Evolutionary conservation across 2,888 invertebrate species (phyloP).

Genomic region (Fabriciana adippe): DNA sequence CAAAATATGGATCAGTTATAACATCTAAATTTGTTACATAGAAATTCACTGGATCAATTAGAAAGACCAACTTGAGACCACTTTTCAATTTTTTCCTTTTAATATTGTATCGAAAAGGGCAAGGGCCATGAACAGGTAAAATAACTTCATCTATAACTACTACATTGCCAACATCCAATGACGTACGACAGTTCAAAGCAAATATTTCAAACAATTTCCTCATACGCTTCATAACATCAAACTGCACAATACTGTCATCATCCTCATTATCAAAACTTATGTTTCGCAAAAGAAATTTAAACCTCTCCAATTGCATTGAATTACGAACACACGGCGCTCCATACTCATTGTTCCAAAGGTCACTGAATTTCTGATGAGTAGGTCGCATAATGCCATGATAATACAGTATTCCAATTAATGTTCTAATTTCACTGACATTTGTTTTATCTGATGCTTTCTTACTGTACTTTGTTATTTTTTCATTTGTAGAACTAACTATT

Average conservation of each 20-base stretch:
- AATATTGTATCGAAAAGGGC: conserved; percentile 71
- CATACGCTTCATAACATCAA: conserved; percentile 68
- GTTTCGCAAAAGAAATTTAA: conserved; percentile 66
- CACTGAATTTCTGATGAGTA: conserved; percentile 62
- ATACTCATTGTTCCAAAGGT: conserved; percentile 67
- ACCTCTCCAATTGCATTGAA: conserved; percentile 66
- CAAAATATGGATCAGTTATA: conserved; percentile 65
- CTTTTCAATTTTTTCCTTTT: conserved; percentile 61
- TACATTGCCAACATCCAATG: conserved; percentile 57
- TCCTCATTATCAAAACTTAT: conserved; percentile 62
- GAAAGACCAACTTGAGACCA: conserved; percentile 69
- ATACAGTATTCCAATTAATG: conserved; percentile 71
- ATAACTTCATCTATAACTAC: conserved; percentile 73
- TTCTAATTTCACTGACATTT: conserved; percentile 63
- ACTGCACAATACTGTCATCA: conserved; percentile 55
- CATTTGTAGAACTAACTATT: conserved; percentile 70
- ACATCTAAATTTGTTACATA: conserved; percentile 72
- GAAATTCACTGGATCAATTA: conserved; percentile 70
- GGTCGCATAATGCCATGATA: conserved; percentile 71
- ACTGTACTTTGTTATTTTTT: conserved; percentile 55
- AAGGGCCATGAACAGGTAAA: conserved; percentile 69
- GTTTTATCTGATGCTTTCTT: conserved; percentile 48
- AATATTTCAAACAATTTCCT: conserved; percentile 74
- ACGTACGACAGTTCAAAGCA: conserved; percentile 69
- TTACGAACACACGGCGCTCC: conserved; percentile 61